Conservation (phyloP, 2,888 invertebrate genomes). For the Drosophila mayaguana region DNA sequence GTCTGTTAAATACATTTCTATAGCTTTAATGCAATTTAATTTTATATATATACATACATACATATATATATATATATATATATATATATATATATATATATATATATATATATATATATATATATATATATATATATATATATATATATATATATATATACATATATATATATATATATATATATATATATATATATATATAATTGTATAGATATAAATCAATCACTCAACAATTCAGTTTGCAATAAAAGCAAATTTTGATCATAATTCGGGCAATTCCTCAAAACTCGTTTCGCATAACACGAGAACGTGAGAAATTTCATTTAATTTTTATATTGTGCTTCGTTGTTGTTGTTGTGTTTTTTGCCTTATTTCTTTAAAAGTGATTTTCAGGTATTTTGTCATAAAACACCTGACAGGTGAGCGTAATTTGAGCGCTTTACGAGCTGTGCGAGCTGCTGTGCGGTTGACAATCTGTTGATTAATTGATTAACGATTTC, state of each 20-base stretch:
- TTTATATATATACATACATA: too few species aligned
- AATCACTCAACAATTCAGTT: constrained; percentile 24
- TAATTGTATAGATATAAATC: constrained; percentile 24
- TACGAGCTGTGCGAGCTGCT: constrained; percentile 32
- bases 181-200: background rate
- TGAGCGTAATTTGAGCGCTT: constrained; percentile 56
- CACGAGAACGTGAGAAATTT: constrained; percentile 57
- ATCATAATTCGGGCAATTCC: constrained; percentile 43
- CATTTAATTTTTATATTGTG: constrained; percentile 20
- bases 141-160: background rate
- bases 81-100: constrained; percentile 1
- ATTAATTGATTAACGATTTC: constrained; percentile 56
- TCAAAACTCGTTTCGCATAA: constrained; percentile 50
- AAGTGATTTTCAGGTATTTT: constrained; percentile 59
- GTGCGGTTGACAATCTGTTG: constrained; percentile 58
- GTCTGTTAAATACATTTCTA: background rate
- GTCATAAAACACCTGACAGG: constrained; percentile 64
- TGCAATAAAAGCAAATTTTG: constrained; percentile 47
- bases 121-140: constrained; percentile 2
- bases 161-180: constrained; percentile 1
- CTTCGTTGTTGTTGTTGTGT: background rate
- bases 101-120: background rate
- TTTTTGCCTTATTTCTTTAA: constrained; percentile 39
- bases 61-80: background rate
- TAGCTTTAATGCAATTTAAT: background rate